Base-by-base conservation (phyloP, 2,113 vertebrate species). In the Meles meles region DNA sequence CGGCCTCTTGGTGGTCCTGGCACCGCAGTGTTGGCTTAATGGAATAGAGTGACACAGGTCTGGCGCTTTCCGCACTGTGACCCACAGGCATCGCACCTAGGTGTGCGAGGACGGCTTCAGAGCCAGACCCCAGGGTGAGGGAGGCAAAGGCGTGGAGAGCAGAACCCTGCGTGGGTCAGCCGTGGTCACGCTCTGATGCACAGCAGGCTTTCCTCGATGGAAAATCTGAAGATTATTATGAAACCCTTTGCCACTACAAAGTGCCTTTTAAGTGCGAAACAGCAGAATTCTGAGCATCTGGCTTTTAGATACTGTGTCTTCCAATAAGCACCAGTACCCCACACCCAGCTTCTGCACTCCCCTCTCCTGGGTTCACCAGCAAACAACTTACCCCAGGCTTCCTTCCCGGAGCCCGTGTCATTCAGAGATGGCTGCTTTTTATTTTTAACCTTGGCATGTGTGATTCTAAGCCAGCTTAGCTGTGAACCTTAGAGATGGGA, bases 381-480 rank as follows among this genome's bases (percentile, higher is more conserved):
- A 37, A 69, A 49, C 71, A 55, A 18, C 59, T n/a, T 44, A 90
- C 80, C 94, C 74, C 80, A 71, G 76, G 86, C 97, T 94, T 93
- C 90, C 94, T 92, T 82, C 93, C 42, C 18, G 0, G 85, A 82
- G 82, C 90, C 92, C 27, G 3, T 98, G 96, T 90, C 98, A 96
- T 96, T 98, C 96, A 96, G 96, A 96, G 95, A 93, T 97, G 97
- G 69, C 85, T 97, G 96, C 93, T 96, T 98, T 95, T 97, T 98
- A 98, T 98, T 98, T 98, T 98, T 98, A 98, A 98, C 95, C 94
- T 97, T 98, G 97, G 96, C 97, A 96, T 98, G 94, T 98, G 96
- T 98, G 98, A 98, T 96, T 97, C 95, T 96, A 98, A 98, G 97
- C 97, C 97, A 97, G 97, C 97, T 98, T 98, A 97, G 91, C 97